phyloP scores from a whole-genome alignment of 2,888 invertebrate genomes.

The Caenorhabditis angaria region DNA sequence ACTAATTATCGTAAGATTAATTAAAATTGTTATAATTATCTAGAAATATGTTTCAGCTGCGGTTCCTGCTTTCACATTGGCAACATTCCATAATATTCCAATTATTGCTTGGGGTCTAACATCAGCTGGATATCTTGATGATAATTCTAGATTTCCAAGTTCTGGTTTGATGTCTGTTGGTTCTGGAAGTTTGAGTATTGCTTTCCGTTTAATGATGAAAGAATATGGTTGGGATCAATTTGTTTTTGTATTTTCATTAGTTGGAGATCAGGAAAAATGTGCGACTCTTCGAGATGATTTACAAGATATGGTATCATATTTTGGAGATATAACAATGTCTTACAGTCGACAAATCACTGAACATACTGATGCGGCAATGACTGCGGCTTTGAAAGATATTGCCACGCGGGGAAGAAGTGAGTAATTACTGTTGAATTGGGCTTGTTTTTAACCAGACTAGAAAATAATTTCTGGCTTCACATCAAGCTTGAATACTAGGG shows the following conservation, averaged over 20 bases:
- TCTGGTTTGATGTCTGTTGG: background rate
- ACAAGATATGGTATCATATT: background rate
- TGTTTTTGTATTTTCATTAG: background rate
- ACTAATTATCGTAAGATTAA: background rate
- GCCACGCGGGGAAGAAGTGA: background rate
- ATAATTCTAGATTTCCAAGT: background rate
- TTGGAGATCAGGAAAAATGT: background rate
- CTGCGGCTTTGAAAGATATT: background rate
- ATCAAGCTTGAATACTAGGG: too few species aligned
- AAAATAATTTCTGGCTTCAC: too few species aligned
- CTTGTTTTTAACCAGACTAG: too few species aligned
- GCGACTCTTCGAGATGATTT: background rate
- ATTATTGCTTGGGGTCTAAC: conserved; percentile 3
- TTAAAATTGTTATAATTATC: background rate
- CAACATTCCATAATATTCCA: background rate
- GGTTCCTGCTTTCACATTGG: background rate
- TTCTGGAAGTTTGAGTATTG: background rate
- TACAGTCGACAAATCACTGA: background rate
- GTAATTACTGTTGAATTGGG: too few species aligned
- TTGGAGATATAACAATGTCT: background rate
- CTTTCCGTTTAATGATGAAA: background rate
- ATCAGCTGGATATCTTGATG: background rate
- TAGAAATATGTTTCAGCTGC: background rate
- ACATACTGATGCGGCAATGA: background rate
- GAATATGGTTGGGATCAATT: background rate